phyloP scores from a whole-genome alignment of 2,888 invertebrate genomes.

The Drosophila eohydei region DNA sequence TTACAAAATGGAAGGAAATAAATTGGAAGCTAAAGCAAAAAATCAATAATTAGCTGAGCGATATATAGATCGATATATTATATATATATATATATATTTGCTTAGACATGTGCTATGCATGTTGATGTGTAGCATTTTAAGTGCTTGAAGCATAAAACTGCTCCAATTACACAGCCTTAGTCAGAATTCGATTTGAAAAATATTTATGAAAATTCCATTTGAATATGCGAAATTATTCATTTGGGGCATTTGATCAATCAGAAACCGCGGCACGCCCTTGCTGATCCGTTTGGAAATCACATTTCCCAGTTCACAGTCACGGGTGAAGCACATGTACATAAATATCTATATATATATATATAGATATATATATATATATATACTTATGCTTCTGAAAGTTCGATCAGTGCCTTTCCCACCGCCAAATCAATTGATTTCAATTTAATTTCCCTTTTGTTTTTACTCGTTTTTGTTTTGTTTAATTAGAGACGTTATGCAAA shows the following conservation, averaged over 20 bases:
- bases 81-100: background rate
- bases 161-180: constrained; percentile 52
- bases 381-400: background rate
- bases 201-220: constrained; percentile 8
- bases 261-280: constrained; percentile 32
- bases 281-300: constrained; percentile 43
- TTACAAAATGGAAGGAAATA: background rate
- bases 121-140: constrained; percentile 4
- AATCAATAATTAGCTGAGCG: background rate
- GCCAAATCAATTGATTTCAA: constrained; percentile 66
- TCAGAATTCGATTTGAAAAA: background rate
- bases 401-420: constrained; percentile 12
- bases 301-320: constrained; percentile 10
- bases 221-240: constrained; percentile 52
- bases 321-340: constrained; percentile 1
- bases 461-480: constrained; percentile 16
- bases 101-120: background rate
- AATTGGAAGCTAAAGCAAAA: background rate
- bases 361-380: background rate
- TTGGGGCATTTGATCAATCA: constrained; percentile 56
- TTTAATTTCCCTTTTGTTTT: constrained; percentile 53
- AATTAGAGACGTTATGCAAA: constrained; percentile 51
- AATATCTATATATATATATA: constrained; percentile 5
- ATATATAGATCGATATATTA: background rate
- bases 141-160: constrained; percentile 11